Base-by-base conservation (phyloP, 2,888 invertebrate genomes). In the Belgica antarctica region DNA sequence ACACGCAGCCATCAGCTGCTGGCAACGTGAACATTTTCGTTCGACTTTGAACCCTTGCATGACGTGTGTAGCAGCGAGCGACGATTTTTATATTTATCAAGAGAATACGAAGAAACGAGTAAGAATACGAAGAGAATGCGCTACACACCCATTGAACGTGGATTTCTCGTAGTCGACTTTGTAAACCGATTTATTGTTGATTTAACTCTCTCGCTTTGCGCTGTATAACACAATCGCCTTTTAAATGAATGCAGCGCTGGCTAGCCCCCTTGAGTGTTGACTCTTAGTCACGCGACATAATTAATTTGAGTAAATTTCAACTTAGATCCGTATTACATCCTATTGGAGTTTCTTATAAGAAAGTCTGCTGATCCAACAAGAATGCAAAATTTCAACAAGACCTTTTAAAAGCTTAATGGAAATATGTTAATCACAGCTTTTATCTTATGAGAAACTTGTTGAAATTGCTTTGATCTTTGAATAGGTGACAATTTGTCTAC, bases 1-100 rank as follows among this genome's bases (percentile, higher is more conserved):
- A 75, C 79, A 80, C 79, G 82, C 82, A 79, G 80, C 79, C 80
- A 86, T 86, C 89, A 90, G 86, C 83, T 87, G 81, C 80, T 80
- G 87, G 85, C 85, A 92, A 92, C 91, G 92, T 92, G 92, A 90
- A 89, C 86, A 87, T 78, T 87, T 70, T 71, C 47, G 57, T 70
- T 68, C 68, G 68, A 68, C 68, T 68, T 68, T 68, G 68, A 68
- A 68, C 68, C 52, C 52, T 68, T 52, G 47, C 65, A 66, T 66
- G 65, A 66, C 65, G 65, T 66, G 22, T 22, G n/a, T n/a, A n/a
- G n/a, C n/a, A n/a, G n/a, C n/a, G n/a, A 41, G 15, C 41, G 68
- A 28, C 68, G 28, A 28, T 34, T 17, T 17, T 62, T 62, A 8
- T 52, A 52, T 52, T 52, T 62, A 62, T 62, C 31, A 62, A 62